Conservation (phyloP, 2,113 vertebrate genomes). For the Etheostoma cragini region DNA sequence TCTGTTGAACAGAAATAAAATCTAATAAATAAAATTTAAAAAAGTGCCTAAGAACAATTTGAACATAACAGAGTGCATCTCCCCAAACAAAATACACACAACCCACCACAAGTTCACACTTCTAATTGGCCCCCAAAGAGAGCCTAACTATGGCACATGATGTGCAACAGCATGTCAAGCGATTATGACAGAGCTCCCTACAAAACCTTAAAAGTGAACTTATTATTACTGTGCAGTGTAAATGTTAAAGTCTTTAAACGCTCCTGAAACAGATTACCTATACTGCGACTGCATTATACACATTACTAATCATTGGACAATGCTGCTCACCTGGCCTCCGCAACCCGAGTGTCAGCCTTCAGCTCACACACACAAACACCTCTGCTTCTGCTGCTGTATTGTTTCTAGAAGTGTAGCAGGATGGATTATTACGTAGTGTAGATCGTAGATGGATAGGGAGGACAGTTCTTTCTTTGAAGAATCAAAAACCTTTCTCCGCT, state of each 20-base stretch:
- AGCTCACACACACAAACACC: not conserved
- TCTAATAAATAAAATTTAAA: too few relatives aligned
- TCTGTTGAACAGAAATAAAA: too few relatives aligned
- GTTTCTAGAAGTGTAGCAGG: not conserved
- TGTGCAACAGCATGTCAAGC: not conserved
- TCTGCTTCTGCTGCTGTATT: not conserved
- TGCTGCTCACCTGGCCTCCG: too few relatives aligned
- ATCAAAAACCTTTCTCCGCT: not conserved
- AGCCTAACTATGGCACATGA: not conserved
- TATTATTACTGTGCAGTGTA: too few relatives aligned
- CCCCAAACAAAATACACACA: slow-evolving; percentile 5
- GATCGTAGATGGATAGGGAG: not conserved
- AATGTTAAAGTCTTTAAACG: not conserved
- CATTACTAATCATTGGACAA: too few relatives aligned
- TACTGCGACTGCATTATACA: too few relatives aligned
- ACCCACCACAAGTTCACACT: not conserved
- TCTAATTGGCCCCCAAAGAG: not conserved
- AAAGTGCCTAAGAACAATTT: not conserved
- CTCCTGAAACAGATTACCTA: not conserved
- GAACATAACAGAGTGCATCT: slow-evolving; percentile 7
- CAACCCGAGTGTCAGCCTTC: not conserved
- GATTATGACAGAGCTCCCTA: too few relatives aligned
- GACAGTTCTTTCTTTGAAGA: not conserved
- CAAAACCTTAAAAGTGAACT: too few relatives aligned
- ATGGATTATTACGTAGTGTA: not conserved